Evolutionary conservation across 1,140 invertebrate species (phyloP).

Genomic region (Cyrtorhinus lividipennis): DNA sequence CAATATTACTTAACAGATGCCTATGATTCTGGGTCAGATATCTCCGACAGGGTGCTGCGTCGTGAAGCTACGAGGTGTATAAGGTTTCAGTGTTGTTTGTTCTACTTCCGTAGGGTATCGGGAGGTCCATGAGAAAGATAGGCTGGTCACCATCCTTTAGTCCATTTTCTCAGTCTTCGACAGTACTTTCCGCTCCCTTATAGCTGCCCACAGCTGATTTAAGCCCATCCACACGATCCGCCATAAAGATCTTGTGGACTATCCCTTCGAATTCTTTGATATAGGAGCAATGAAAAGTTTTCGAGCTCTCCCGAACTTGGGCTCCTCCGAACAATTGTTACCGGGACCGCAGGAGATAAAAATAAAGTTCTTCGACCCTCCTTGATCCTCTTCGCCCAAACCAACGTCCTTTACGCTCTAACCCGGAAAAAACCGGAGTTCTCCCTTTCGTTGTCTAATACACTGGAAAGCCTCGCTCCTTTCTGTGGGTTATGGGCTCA

Average conservation of each 20-base stretch:
- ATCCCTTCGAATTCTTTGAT: background rate
- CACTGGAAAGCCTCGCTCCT: background rate
- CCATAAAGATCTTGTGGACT: background rate
- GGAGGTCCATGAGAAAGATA: too few species aligned
- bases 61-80: too few species aligned
- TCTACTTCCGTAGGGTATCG: too few species aligned
- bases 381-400: background rate
- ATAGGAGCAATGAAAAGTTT: background rate
- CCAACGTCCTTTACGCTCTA: background rate
- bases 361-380: background rate
- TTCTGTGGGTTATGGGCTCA: background rate
- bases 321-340: background rate
- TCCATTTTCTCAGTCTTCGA: too few species aligned
- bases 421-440: background rate
- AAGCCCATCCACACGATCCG: background rate
- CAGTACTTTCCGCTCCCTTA: too few species aligned
- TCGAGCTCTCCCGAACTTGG: background rate
- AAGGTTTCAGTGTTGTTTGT: too few species aligned
- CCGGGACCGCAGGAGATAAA: background rate
- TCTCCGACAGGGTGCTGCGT: too few species aligned
- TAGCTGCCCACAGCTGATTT: background rate
- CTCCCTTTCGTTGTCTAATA: background rate
- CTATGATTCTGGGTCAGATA: too few species aligned
- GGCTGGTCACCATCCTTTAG: too few species aligned
- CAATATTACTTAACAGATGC: too few species aligned